Evolutionary conservation across 2,113 vertebrate genomes (phyloP).

Genomic region (mouse (Mus musculus)): GRCm39 chr10:114030501-114031000

Average conservation of each 20-base stretch:
- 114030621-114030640: too few species aligned
- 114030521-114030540: background rate
- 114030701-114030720: background rate
- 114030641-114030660: background rate
- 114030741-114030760: background rate
- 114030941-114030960: slow-evolving; percentile 18
- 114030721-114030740: background rate
- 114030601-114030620: too few species aligned
- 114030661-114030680: background rate
- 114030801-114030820: slow-evolving; percentile 18
- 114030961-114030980: background rate
- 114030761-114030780: slow-evolving; percentile 11
- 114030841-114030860: slow-evolving; percentile 42
- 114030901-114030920: slow-evolving; percentile 56
- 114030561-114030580: background rate
- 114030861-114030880: slow-evolving; percentile 14
- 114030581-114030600: background rate
- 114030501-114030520: background rate
- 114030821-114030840: background rate
- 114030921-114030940: slow-evolving; percentile 42
- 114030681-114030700: background rate
- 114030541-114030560: background rate
- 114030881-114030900: slow-evolving; percentile 56
- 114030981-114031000: background rate
- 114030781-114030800: background rate